A percentile compares a stretch with the other conserved stretches of the same genome.
Evolutionary conservation across 2,113 vertebrate genomes (phyloP).

Genomic region (Mastomys coucha): DNA sequence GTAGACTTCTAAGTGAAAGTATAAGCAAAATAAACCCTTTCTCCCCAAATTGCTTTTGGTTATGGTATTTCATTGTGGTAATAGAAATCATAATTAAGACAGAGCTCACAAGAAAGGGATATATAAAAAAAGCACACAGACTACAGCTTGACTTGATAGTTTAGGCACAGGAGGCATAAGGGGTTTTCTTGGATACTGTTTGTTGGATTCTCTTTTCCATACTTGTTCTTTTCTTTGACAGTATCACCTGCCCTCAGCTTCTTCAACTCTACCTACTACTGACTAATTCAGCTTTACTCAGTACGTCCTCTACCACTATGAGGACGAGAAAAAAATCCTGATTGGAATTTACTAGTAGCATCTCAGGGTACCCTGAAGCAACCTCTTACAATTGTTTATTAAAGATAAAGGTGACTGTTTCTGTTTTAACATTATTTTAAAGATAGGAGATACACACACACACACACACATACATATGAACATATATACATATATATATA

Average conservation of each 20-base stretch:
- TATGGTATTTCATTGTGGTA: not conserved
- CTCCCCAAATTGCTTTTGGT: not conserved
- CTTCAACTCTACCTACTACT: not conserved
- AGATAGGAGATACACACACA: not conserved
- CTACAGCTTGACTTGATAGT: rapidly evolving
- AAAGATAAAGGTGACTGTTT: not conserved
- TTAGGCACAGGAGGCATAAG: not conserved
- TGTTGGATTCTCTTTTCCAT: not conserved
- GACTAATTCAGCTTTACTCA: not conserved
- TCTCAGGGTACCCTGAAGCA: not conserved
- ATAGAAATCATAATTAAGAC: not conserved
- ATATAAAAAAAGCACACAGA: not conserved
- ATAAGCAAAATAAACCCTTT: not conserved
- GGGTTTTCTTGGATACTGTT: not conserved
- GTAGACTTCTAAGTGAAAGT: not conserved
- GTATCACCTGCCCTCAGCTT: not conserved
- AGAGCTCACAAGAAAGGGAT: not conserved
- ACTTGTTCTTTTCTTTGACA: not conserved
- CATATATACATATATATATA: too few relatives aligned
- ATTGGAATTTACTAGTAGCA: not conserved
- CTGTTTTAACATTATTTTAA: not conserved
- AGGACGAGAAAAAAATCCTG: not conserved
- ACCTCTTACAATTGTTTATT: not conserved
- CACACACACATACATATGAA: too few relatives aligned
- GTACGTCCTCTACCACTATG: not conserved